phyloP scores from a whole-genome alignment of 1,140 invertebrate genomes.

The Diabrotica undecimpunctata region DNA sequence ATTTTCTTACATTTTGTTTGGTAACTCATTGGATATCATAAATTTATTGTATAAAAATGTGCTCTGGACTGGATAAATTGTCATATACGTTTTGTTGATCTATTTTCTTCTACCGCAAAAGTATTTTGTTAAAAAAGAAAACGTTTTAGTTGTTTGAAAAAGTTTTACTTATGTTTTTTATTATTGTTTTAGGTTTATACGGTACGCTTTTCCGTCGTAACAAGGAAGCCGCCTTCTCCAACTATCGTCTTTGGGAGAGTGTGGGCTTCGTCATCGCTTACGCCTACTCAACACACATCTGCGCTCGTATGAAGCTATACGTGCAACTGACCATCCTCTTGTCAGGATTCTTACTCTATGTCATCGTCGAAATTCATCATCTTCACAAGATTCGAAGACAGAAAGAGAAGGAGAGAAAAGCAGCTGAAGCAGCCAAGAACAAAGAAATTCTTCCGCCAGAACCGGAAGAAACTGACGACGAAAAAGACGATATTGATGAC shows the following conservation, averaged over 20 bases:
- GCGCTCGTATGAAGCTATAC: conserved; percentile 86
- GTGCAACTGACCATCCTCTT: conserved; percentile 77
- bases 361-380: conserved; percentile 77
- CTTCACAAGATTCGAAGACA: conserved; percentile 67
- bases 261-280: conserved; percentile 90
- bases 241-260: conserved; percentile 92
- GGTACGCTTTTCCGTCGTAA: conserved; percentile 87
- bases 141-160: no score
- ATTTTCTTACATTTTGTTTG: no score
- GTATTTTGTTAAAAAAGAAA: no score
- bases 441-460: conserved; percentile 45
- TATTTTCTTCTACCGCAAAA: no score
- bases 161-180: no score
- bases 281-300: conserved; percentile 81
- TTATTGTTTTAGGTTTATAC: conserved; percentile 69
- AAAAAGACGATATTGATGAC: conserved; percentile 80
- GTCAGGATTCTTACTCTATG: conserved; percentile 76
- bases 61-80: no score
- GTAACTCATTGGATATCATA: no score
- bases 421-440: conserved; percentile 49
- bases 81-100: no score
- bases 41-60: no score
- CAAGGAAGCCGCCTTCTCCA: conserved; percentile 94
- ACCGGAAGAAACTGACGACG: conserved; percentile 73
- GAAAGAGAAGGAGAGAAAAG: conserved; percentile 69